Evolutionary conservation across 2,113 vertebrate species (phyloP).

Genomic region (Zosterops japonicus): DNA sequence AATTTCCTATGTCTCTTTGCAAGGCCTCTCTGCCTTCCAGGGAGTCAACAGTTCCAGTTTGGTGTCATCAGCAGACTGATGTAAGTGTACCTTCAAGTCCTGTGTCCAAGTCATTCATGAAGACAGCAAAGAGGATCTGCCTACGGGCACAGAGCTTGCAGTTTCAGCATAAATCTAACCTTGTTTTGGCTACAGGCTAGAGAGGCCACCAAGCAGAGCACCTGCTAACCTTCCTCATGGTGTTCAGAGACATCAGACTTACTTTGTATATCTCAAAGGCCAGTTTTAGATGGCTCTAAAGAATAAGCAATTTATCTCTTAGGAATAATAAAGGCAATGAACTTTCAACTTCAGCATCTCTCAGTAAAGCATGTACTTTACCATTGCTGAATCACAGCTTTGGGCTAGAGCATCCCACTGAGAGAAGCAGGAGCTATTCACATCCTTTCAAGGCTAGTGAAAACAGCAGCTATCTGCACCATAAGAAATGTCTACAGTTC

Average conservation of each 20-base stretch:
- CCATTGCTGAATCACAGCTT: background rate
- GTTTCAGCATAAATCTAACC: background rate
- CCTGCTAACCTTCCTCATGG: background rate
- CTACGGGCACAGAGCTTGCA: accelerated
- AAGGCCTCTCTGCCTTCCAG: background rate
- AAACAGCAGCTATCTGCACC: constrained; percentile 24
- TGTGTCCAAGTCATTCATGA: background rate
- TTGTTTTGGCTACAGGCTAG: background rate
- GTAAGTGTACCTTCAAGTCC: too few species aligned
- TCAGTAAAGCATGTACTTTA: background rate
- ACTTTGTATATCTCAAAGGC: background rate
- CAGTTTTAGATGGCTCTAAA: background rate
- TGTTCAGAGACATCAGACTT: background rate
- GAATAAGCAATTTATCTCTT: background rate
- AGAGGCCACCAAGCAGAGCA: background rate
- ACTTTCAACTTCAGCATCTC: background rate
- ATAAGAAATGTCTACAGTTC: background rate
- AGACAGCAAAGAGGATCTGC: background rate
- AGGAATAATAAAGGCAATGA: background rate
- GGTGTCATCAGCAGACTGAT: background rate
- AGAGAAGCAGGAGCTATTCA: background rate
- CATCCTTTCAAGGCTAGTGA: background rate
- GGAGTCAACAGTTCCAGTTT: background rate
- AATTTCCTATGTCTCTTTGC: background rate
- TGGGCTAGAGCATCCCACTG: background rate